Conservation (phyloP, 1,140 invertebrate genomes). For the Laodelphax striatellus region DNA sequence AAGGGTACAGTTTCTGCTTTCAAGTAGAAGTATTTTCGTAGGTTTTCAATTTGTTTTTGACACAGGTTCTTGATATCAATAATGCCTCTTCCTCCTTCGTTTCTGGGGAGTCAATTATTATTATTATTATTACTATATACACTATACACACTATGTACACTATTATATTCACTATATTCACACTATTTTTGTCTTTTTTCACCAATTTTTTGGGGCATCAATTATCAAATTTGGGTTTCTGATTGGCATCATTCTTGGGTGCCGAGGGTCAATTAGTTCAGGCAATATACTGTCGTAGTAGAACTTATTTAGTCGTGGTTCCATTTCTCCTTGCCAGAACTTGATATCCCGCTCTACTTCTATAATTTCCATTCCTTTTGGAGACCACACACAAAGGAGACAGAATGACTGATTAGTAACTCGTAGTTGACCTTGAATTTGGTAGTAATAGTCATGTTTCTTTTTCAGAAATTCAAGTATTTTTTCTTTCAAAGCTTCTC, state of each 20-base stretch:
- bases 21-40: no score
- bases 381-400: slow-evolving; percentile 18
- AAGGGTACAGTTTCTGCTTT: no score
- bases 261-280: slow-evolving; percentile 28
- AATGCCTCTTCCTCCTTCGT: no score
- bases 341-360: slow-evolving; percentile 17
- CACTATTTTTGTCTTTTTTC: no score
- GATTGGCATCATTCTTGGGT: slow-evolving; percentile 23
- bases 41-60: no score
- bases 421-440: slow-evolving; percentile 15
- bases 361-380: slow-evolving; percentile 12
- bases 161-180: no score
- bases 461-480: no score
- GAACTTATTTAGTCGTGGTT: slow-evolving; percentile 20
- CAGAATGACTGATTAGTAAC: slow-evolving; percentile 12
- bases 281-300: slow-evolving; percentile 26
- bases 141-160: no score
- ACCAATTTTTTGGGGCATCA: background rate
- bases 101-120: no score
- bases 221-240: slow-evolving; percentile 20
- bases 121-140: no score
- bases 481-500: no score
- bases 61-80: no score
- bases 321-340: slow-evolving; percentile 21
- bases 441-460: background rate